Evolutionary conservation across 1,140 invertebrate genomes (phyloP), one percentile per base, ranked within the genome.

Genomic region (Elysia chlorotica): DNA sequence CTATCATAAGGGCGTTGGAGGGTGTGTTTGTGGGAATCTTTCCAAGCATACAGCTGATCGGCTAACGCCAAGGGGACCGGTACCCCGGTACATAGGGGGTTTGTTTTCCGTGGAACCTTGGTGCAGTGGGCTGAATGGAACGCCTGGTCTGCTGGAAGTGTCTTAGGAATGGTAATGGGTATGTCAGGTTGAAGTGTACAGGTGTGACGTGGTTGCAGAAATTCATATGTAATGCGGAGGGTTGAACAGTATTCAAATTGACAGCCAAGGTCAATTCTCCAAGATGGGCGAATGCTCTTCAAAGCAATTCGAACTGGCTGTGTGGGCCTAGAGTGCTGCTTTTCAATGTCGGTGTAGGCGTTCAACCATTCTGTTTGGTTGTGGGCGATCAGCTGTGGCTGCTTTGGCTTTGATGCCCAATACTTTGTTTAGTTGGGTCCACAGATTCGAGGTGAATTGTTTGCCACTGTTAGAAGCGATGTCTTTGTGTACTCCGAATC

Each of bases 381-480:
- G 57, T 5, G 73, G 67, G 25, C 57, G 59, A 61, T 74, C 70
- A 36, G 73, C 67, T 35, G 73, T 65, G 36, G 38, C 54, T 19
- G 1, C 37, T 37, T 61, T 41, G 10, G 1, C 10, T 21, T 70
- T 21, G 54, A 53, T 53, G 21, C 73, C 67, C 21, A 71, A 38
- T 14, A 76, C 19, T 23, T 61, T 61, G 6, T 28, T 63, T 2
- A 33, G 48, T 23, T 71, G 36, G 19, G 31, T 41, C 69, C 69
- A 71, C 1, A 71, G 37, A 14, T 6, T 71, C 5, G 65, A 74
- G n/a, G 54, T 79, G 71, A 89, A 89, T 68, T 89, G 85, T 4
- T 75, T 80, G 0, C 87, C 89, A 71, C 88, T 87, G 66, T 90
- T 88, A 2, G 41, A 48, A n/a, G 41, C n/a, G n/a, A 48, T 48